Conservation (phyloP, 2,888 invertebrate genomes). For the Osedax frankpressi region DNA sequence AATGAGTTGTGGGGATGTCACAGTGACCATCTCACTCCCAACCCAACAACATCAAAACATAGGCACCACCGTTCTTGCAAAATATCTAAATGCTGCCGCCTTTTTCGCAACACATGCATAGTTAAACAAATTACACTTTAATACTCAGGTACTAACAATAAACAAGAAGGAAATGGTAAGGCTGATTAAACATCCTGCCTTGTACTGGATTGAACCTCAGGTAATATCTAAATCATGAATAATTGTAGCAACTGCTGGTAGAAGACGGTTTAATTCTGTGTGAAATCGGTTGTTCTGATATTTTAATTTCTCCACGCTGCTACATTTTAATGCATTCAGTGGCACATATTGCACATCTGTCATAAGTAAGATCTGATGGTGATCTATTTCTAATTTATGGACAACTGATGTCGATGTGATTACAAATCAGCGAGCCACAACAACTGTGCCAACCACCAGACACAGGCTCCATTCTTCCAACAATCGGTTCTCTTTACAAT, state of each 20-base stretch:
- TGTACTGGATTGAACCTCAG: constrained; percentile 2
- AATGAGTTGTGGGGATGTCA: background rate
- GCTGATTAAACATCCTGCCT: background rate
- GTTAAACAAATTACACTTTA: background rate
- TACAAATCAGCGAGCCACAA: background rate
- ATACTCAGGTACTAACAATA: background rate
- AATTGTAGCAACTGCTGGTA: background rate
- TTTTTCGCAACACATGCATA: background rate
- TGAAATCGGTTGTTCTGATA: background rate
- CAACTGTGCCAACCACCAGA: background rate
- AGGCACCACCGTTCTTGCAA: background rate
- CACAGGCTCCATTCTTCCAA: background rate
- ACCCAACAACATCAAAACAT: background rate
- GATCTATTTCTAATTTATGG: constrained; percentile 4
- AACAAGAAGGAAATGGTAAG: background rate
- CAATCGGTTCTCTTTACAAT: background rate
- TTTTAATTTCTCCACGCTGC: background rate
- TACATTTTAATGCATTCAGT: background rate
- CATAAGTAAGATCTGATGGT: constrained; percentile 2
- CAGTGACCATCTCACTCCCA: background rate
- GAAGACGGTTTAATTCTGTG: background rate
- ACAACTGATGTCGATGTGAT: background rate
- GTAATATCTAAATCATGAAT: constrained; percentile 2
- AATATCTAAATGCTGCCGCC: background rate
- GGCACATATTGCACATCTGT: background rate